Conservation (phyloP, 2,888 invertebrate species). For the Charanyca ferruginea region DNA sequence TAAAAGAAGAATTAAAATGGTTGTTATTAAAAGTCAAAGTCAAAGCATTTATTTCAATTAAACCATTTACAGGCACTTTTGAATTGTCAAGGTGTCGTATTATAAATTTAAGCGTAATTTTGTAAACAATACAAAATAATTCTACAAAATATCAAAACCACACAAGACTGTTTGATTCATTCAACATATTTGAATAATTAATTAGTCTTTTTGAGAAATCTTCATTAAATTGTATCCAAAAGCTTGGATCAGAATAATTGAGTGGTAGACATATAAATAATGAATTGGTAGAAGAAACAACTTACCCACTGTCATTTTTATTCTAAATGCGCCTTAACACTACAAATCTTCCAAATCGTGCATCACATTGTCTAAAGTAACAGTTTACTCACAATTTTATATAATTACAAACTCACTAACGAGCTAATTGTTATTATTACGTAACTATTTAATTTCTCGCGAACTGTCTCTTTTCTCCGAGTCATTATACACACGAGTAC, state of each 20-base stretch:
- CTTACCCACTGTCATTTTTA: background rate
- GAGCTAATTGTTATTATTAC: slow-evolving; percentile 72
- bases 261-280: background rate
- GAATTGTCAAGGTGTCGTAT: too few relatives aligned
- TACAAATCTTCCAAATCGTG: slow-evolving; percentile 35
- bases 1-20: too few relatives aligned
- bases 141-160: background rate
- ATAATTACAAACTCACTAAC: slow-evolving; percentile 63
- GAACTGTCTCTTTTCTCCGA: slow-evolving; percentile 78
- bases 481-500: slow-evolving; percentile 48
- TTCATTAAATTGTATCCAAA: background rate
- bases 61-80: too few relatives aligned
- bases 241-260: background rate
- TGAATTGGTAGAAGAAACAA: background rate
- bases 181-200: background rate
- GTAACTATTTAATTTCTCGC: slow-evolving; percentile 73
- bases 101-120: too few relatives aligned
- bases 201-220: background rate
- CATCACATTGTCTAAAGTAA: slow-evolving; percentile 47
- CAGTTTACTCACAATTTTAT: slow-evolving; percentile 60
- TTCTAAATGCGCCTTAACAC: slow-evolving; percentile 10
- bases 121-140: too few relatives aligned
- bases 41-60: too few relatives aligned
- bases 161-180: background rate
- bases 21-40: too few relatives aligned